Conservation (phyloP, 2,113 vertebrate genomes). For the Zosterops japonicus region DNA sequence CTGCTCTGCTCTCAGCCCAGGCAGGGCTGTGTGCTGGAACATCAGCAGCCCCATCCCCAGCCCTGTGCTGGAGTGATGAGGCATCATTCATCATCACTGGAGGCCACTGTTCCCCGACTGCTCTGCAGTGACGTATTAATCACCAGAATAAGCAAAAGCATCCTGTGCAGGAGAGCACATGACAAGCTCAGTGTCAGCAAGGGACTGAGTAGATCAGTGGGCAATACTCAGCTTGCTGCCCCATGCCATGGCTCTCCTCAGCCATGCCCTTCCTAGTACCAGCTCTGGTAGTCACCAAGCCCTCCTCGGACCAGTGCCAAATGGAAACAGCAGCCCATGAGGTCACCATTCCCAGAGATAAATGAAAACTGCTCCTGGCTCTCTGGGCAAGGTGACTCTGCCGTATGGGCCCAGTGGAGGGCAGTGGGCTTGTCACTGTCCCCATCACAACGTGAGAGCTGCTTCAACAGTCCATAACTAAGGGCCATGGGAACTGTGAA, state of each 20-base stretch:
- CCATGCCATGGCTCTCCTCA: fast-evolving
- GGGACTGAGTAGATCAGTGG: fast-evolving
- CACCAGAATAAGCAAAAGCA: not conserved
- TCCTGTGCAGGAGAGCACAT: not conserved
- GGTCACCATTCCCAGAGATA: not conserved
- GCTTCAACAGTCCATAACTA: not conserved
- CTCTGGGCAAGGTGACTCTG: fast-evolving
- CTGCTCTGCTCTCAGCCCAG: not conserved
- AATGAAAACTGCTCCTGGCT: not conserved
- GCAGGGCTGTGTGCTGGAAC: not conserved
- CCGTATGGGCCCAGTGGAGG: fast-evolving
- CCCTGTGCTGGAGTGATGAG: fast-evolving
- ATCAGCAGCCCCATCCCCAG: fast-evolving
- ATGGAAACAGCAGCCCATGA: not conserved
- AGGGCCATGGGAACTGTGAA: not conserved
- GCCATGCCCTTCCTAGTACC: not conserved
- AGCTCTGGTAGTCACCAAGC: not conserved
- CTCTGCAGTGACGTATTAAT: not conserved
- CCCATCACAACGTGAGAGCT: fast-evolving
- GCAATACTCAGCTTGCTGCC: fast-evolving
- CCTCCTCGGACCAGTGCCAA: fast-evolving
- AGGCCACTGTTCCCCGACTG: not conserved
- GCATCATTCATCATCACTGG: fast-evolving
- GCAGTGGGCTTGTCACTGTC: not conserved
- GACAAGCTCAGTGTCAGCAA: fast-evolving